Conservation (phyloP, 2,113 vertebrate species). For the Xenopus tropicalis region UCB_Xtro_10.0 CM004445.2:111129501-111130000, state of each 20-base stretch:
- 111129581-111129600: constrained; percentile 22
- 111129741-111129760: not conserved
- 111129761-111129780: not conserved
- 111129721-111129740: not conserved
- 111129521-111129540: not conserved
- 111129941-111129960: constrained; percentile 1
- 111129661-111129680: constrained; percentile 4
- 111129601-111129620: constrained; percentile 24
- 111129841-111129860: not conserved
- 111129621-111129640: constrained; percentile 30
- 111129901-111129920: not conserved
- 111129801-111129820: not conserved
- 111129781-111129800: not conserved
- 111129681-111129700: not conserved
- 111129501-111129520: constrained; percentile 8
- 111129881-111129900: not conserved
- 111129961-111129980: not conserved
- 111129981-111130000: not conserved
- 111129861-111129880: not conserved
- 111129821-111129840: not conserved
- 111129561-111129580: constrained; percentile 30
- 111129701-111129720: constrained; percentile 2
- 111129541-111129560: constrained; percentile 28
- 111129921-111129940: not conserved
- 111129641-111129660: constrained; percentile 40